Evolutionary conservation across 2,113 vertebrate species (phyloP).

Genomic region (Etia nguti): DNA sequence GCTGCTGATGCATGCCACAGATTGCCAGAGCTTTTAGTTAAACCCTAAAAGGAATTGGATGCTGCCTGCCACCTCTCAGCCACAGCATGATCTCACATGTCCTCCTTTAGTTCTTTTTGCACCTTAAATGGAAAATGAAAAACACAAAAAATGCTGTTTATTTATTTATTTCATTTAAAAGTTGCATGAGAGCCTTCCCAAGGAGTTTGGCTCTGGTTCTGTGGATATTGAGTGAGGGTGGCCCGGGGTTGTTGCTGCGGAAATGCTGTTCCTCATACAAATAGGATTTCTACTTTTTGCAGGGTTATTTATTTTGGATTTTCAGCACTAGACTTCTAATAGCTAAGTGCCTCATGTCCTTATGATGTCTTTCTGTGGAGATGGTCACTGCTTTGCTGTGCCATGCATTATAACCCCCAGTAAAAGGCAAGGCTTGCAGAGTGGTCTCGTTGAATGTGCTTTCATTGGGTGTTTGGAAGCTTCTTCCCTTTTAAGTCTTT

Average conservation of each 20-base stretch:
- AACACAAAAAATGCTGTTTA: constrained; percentile 33
- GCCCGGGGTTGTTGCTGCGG: background rate
- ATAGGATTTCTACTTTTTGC: constrained; percentile 36
- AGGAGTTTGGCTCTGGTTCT: constrained; percentile 2
- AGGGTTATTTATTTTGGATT: background rate
- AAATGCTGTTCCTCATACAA: constrained; percentile 25
- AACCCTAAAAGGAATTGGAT: constrained; percentile 25
- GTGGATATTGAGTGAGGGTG: constrained; percentile 22
- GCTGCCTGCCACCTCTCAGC: constrained; percentile 1
- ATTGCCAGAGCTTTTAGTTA: constrained; percentile 8
- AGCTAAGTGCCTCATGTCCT: constrained; percentile 48
- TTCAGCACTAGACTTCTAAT: constrained; percentile 34
- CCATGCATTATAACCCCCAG: background rate
- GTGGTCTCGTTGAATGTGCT: constrained; percentile 48
- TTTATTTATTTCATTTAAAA: constrained; percentile 62
- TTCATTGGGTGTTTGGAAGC: constrained; percentile 32
- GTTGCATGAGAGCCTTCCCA: constrained; percentile 38
- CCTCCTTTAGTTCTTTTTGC: constrained; percentile 13
- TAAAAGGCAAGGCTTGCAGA: constrained; percentile 33
- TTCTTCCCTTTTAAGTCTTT: constrained; percentile 28
- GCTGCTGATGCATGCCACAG: background rate
- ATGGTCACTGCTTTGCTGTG: background rate
- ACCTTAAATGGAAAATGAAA: constrained; percentile 30
- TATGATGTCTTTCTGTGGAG: constrained; percentile 12
- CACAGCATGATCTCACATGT: background rate